These are phyloP conservation scores for Pachycephus smyrnensis DNA, from an alignment of 2,888 invertebrate genomes.

Conservation along the genomic window DNA sequence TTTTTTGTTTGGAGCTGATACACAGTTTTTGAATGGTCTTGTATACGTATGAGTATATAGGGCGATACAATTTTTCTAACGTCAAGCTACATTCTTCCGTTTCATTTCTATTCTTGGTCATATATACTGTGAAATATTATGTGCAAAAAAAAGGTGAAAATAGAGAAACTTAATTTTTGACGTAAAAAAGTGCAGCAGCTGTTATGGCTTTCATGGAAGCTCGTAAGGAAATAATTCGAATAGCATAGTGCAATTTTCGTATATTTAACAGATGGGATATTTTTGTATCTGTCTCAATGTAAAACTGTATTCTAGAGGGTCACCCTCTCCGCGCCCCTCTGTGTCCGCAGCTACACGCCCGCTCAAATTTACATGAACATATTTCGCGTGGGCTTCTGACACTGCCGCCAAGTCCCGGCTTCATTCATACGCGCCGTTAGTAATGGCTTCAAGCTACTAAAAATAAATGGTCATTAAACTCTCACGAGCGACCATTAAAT, in stretches of 20 bases:
- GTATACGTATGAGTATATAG: too few relatives aligned
- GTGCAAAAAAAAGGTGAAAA: neutral
- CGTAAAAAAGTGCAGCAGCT: neutral
- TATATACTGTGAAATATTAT: too few relatives aligned
- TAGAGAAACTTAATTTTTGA: neutral
- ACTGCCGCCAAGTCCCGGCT: neutral
- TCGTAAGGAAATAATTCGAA: neutral
- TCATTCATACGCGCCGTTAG: neutral
- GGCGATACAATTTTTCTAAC: too few relatives aligned
- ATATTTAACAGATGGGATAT: neutral
- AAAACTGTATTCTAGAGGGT: neutral
- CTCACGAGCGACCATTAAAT: neutral
- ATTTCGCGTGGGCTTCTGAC: neutral
- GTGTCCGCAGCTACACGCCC: neutral
- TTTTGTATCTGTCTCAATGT: neutral
- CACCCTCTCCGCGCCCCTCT: neutral
- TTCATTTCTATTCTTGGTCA: too few relatives aligned
- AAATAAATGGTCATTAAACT: neutral
- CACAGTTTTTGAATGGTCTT: too few relatives aligned
- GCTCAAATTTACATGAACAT: neutral
- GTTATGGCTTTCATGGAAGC: neutral
- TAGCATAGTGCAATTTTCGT: neutral
- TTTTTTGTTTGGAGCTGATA: too few relatives aligned
- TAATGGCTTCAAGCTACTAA: neutral
- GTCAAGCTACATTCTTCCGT: too few relatives aligned